Evolutionary conservation across 1,140 invertebrate species (phyloP).

Genomic region (Geopemphigus sp.): DNA sequence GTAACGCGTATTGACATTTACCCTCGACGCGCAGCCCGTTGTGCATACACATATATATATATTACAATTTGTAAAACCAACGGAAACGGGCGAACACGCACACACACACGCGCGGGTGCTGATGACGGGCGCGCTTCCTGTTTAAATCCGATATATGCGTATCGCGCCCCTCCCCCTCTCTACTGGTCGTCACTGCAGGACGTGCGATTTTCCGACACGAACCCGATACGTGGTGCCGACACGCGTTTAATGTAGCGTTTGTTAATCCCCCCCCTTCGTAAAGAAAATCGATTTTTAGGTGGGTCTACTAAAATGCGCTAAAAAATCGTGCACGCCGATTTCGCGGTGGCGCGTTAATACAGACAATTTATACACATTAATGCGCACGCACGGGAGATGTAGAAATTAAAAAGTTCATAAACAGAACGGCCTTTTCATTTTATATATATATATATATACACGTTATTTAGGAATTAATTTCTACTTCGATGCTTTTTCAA

Average conservation of each 20-base stretch:
- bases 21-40: not conserved
- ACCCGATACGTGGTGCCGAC: not conserved
- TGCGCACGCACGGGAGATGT: no score
- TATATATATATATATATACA: not conserved
- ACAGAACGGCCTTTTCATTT: no score
- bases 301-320: slow-evolving; percentile 45
- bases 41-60: no score
- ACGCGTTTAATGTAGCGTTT: slow-evolving; percentile 9
- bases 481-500: not conserved
- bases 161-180: no score
- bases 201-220: not conserved
- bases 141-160: no score
- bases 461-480: not conserved
- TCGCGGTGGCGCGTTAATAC: no score
- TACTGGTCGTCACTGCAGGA: no score
- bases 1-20: slow-evolving; percentile 9
- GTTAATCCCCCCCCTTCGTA: slow-evolving; percentile 10
- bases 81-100: no score
- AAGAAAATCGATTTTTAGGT: slow-evolving; percentile 20
- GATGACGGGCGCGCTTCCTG: no score
- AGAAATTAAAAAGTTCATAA: not conserved
- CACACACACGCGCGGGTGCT: no score
- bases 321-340: not conserved
- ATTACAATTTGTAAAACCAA: no score
- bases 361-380: no score